Evolutionary conservation across 2,113 vertebrate genomes (phyloP).

Genomic region (Machaerirhynchus nigripectus): DNA sequence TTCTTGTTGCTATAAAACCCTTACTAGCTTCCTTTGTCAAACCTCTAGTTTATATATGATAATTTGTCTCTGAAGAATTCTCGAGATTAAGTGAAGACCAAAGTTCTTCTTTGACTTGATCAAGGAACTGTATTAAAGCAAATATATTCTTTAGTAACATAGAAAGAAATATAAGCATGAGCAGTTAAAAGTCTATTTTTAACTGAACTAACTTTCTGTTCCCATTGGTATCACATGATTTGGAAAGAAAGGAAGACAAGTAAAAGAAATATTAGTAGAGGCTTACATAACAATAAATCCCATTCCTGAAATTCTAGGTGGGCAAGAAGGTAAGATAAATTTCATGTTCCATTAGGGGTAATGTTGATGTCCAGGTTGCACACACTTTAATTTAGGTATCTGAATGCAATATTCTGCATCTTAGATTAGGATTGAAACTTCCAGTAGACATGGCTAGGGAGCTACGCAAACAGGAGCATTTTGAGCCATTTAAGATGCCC

Average conservation of each 20-base stretch:
- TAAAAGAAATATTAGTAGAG: background rate
- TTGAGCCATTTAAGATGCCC: background rate
- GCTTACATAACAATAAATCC: background rate
- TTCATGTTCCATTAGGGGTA: accelerated
- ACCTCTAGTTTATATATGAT: background rate
- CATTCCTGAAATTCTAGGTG: background rate
- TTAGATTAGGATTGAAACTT: background rate
- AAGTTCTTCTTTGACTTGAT: background rate
- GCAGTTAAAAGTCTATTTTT: background rate
- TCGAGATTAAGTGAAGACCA: background rate
- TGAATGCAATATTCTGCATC: background rate
- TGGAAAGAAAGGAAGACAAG: background rate
- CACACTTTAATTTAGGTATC: background rate
- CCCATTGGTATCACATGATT: background rate
- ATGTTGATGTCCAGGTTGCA: background rate
- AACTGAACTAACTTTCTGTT: background rate
- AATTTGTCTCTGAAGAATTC: background rate
- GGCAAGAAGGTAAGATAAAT: background rate
- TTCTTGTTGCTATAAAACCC: background rate
- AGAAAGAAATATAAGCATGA: background rate
- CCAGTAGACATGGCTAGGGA: background rate
- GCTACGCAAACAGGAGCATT: background rate
- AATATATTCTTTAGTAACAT: background rate
- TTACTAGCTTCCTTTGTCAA: background rate
- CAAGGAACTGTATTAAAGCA: background rate